Evolutionary conservation across 2,113 vertebrate genomes (phyloP).

Genomic region (Scophthalmus maximus): DNA sequence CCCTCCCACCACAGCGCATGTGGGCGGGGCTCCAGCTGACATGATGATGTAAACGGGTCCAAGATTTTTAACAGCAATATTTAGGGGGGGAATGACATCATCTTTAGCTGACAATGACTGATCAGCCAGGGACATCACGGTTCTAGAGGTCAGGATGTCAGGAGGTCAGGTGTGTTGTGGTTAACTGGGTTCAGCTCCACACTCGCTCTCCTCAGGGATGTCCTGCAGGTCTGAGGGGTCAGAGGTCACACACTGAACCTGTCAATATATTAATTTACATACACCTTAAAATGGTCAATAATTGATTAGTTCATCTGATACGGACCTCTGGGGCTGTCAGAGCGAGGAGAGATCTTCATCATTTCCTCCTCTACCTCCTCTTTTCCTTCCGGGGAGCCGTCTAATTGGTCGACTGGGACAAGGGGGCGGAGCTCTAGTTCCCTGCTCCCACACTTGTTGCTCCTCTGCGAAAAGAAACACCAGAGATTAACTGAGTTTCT

Average conservation of each 20-base stretch:
- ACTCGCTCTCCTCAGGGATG: slow-evolving; percentile 92
- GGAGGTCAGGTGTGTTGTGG: slow-evolving; percentile 72
- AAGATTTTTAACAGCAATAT: slow-evolving; percentile 8
- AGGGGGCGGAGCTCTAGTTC: slow-evolving; percentile 62
- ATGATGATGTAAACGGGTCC: slow-evolving; percentile 46
- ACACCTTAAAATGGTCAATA: background rate
- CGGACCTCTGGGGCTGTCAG: slow-evolving; percentile 85
- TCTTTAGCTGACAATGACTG: slow-evolving; percentile 14
- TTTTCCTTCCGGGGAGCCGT: slow-evolving; percentile 81
- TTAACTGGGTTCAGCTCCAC: slow-evolving; percentile 77
- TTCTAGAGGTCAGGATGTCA: background rate
- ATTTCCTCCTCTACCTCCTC: slow-evolving; percentile 78
- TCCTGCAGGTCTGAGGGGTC: slow-evolving; percentile 89
- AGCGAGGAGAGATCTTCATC: slow-evolving; percentile 65
- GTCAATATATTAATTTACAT: background rate
- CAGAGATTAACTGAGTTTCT: background rate
- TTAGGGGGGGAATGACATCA: slow-evolving; percentile 34
- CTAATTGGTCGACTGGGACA: slow-evolving; percentile 75
- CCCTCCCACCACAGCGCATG: background rate
- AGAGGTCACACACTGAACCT: slow-evolving; percentile 13
- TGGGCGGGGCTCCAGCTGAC: slow-evolving; percentile 32
- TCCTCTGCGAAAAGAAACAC: slow-evolving; percentile 29
- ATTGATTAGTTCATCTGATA: background rate
- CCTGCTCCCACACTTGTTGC: slow-evolving; percentile 64
- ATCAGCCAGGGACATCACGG: slow-evolving; percentile 3